phyloP scores from a whole-genome alignment of 2,113 vertebrate species.

The Theristicus caerulescens region DNA sequence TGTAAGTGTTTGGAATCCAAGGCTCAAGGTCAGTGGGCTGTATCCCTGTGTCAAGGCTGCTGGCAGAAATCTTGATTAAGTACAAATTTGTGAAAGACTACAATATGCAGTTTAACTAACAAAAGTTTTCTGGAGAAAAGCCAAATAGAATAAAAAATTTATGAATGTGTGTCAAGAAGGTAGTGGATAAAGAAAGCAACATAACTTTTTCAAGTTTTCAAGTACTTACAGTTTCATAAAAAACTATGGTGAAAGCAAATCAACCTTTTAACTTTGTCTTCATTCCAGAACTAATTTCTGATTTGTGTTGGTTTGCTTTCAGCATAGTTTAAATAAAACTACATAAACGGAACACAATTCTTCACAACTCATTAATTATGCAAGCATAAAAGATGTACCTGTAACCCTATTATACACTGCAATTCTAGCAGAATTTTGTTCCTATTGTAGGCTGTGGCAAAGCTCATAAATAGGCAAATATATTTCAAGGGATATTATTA shows the following conservation, averaged over 20 bases:
- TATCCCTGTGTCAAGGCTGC: neutral
- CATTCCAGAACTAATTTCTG: neutral
- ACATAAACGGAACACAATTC: neutral
- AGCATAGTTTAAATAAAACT: neutral
- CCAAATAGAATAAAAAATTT: neutral
- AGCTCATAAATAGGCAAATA: neutral
- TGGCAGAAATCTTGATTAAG: neutral
- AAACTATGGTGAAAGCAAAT: neutral
- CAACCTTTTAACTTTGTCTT: neutral
- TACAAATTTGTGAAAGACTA: neutral
- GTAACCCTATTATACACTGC: neutral
- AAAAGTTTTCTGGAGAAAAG: neutral
- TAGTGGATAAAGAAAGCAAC: neutral
- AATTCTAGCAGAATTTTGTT: neutral
- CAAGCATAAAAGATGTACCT: neutral
- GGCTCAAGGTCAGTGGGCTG: neutral
- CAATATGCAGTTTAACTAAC: neutral
- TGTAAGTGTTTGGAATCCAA: neutral
- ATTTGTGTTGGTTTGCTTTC: neutral
- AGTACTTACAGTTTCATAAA: neutral
- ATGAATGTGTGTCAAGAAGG: neutral
- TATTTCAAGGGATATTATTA: neutral
- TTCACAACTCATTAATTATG: neutral
- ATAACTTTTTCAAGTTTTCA: neutral
- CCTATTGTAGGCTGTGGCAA: neutral